Conservation (phyloP, 2,797 vertebrate species). For the Vireo griseus region DNA sequence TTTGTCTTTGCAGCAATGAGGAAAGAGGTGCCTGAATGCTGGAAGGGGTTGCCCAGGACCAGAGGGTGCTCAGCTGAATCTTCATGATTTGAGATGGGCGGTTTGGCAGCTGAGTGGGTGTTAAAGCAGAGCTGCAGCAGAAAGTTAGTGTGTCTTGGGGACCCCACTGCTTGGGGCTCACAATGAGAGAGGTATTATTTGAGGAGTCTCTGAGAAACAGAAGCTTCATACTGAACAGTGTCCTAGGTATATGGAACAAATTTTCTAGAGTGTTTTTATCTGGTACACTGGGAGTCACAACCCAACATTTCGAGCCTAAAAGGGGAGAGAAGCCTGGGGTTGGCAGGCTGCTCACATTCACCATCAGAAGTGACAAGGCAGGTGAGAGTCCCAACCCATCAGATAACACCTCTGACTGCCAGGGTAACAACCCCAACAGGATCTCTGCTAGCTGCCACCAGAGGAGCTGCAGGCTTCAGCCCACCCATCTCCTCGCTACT, state of each 20-base stretch:
- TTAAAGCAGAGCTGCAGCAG: neutral
- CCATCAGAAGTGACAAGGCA: neutral
- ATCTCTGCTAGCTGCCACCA: neutral
- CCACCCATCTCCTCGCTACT: neutral
- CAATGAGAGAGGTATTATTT: neutral
- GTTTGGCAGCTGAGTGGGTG: neutral
- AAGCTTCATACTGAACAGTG: neutral
- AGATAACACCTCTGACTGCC: neutral
- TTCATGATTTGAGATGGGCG: neutral
- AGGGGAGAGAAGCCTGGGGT: neutral
- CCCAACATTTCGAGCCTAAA: neutral
- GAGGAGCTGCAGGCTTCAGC: neutral
- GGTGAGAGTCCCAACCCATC: neutral
- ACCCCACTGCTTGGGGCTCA: neutral
- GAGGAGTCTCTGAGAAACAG: neutral
- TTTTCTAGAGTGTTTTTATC: neutral
- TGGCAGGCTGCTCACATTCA: neutral
- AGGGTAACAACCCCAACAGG: accelerated
- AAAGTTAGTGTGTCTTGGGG: neutral
- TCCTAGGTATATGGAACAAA: neutral
- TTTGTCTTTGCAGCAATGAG: neutral
- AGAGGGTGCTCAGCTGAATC: neutral
- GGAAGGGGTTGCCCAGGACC: neutral
- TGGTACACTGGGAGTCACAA: neutral
- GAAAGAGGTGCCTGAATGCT: neutral